Evolutionary conservation across 2,888 invertebrate species (phyloP).

Genomic region (Deroplatys truncata): DNA sequence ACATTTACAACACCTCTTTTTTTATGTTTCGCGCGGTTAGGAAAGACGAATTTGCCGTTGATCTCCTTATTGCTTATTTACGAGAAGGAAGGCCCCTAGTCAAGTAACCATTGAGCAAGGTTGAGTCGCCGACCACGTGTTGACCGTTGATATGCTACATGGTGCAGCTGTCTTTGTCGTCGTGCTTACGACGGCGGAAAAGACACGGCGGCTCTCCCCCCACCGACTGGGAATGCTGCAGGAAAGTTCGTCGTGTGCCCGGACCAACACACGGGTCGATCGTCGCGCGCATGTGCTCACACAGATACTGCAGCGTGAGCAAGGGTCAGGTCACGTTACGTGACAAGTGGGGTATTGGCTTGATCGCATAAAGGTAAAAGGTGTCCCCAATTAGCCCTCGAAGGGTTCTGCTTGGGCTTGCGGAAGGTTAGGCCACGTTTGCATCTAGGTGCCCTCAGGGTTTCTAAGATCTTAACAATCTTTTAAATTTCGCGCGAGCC

Average conservation of each 20-base stretch:
- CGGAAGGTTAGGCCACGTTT: neutral
- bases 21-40: neutral
- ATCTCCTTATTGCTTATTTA: neutral
- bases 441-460: too few relatives aligned
- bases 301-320: neutral
- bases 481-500: neutral
- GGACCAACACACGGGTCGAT: neutral
- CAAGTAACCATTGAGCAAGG: slow-evolving; percentile 14
- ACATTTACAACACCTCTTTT: neutral
- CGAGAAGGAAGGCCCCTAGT: slow-evolving; percentile 4
- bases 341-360: neutral
- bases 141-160: neutral
- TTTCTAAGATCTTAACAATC: neutral
- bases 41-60: neutral
- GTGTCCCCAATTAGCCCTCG: neutral
- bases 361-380: neutral
- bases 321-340: neutral
- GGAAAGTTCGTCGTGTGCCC: neutral
- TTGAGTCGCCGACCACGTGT: neutral
- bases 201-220: neutral
- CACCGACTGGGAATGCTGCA: neutral
- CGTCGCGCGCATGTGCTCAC: neutral
- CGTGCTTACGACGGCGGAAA: neutral
- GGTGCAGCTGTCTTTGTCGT: neutral
- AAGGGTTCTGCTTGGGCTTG: neutral